phyloP scores from a whole-genome alignment of 2,888 invertebrate genomes.

The Dryococelus australis region DNA sequence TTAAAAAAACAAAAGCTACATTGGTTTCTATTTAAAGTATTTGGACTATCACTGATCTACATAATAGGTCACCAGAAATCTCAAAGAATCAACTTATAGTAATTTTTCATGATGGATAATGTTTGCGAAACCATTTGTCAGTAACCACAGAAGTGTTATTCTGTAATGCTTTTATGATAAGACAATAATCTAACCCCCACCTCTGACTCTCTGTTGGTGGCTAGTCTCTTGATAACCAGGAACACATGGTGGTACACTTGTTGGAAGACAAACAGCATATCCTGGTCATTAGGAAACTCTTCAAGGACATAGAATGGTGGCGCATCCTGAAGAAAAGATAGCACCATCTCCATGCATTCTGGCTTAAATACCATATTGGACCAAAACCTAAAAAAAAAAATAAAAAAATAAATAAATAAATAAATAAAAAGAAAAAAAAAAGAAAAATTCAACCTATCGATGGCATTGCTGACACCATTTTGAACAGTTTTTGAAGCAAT shows the following conservation, averaged over 20 bases:
- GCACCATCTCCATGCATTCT: conserved; percentile 68
- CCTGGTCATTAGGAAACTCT: conserved; percentile 57
- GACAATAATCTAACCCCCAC: conserved; percentile 56
- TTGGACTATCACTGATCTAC: too few species aligned
- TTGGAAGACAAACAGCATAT: conserved; percentile 66
- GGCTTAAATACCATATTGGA: conserved; percentile 73
- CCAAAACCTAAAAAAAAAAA: conserved; percentile 68
- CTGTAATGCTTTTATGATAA: too few species aligned
- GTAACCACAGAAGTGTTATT: too few species aligned
- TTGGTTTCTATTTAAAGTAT: too few species aligned
- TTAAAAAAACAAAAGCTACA: too few species aligned
- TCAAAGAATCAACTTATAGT: too few species aligned
- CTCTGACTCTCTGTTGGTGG: conserved; percentile 80
- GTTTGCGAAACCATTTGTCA: too few species aligned
- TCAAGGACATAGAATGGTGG: conserved; percentile 70
- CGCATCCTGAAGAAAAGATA: conserved; percentile 77
- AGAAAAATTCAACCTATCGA: not conserved
- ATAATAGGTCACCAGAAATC: too few species aligned
- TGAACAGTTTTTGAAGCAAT: too few species aligned
- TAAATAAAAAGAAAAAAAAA: conserved; percentile 45
- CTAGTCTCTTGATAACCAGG: conserved; percentile 75
- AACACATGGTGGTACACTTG: conserved; percentile 67
- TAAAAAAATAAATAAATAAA: too few species aligned
- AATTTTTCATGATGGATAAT: too few species aligned
- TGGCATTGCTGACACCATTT: not conserved